phyloP scores from a whole-genome alignment of 2,888 invertebrate species.

The Hypselothyrea guttata region DNA sequence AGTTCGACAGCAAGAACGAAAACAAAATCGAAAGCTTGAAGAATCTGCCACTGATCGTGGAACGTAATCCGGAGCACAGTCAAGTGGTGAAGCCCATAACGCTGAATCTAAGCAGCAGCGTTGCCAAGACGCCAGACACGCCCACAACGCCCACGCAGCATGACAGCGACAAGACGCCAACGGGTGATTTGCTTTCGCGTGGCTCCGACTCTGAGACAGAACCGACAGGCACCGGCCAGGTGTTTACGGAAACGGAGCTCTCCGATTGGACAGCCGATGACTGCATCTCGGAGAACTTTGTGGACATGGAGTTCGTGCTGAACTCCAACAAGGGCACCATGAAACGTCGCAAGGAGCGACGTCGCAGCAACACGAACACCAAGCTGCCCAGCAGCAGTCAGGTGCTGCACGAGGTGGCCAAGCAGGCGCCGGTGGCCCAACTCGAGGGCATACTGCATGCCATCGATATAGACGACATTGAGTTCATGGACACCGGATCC shows the following conservation, averaged over 20 bases:
- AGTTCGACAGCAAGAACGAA: constrained; percentile 82
- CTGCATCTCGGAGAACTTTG: constrained; percentile 89
- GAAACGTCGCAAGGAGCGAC: constrained; percentile 80
- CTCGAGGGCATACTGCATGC: constrained; percentile 82
- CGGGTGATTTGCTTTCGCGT: constrained; percentile 73
- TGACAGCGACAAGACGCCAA: constrained; percentile 82
- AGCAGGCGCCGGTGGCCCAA: constrained; percentile 73
- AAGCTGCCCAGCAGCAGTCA: constrained; percentile 76
- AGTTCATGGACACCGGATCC: constrained; percentile 93
- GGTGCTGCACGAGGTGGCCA: constrained; percentile 63
- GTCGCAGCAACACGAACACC: constrained; percentile 63
- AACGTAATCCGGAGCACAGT: constrained; percentile 62
- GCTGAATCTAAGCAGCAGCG: constrained; percentile 66
- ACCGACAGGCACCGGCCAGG: constrained; percentile 84
- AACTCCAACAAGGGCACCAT: constrained; percentile 83
- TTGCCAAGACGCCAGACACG: constrained; percentile 56
- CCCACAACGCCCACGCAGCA: constrained; percentile 59
- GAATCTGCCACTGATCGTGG: constrained; percentile 80
- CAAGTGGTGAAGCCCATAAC: constrained; percentile 78
- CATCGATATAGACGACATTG: constrained; percentile 89
- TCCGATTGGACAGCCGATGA: constrained; percentile 95
- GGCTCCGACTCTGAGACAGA: constrained; percentile 89
- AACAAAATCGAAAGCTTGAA: constrained; percentile 82
- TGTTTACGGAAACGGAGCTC: constrained; percentile 92
- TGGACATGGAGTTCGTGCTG: constrained; percentile 85